Base-by-base conservation (phyloP, 2,888 invertebrate species). In the Lamellibrachia columna region DNA sequence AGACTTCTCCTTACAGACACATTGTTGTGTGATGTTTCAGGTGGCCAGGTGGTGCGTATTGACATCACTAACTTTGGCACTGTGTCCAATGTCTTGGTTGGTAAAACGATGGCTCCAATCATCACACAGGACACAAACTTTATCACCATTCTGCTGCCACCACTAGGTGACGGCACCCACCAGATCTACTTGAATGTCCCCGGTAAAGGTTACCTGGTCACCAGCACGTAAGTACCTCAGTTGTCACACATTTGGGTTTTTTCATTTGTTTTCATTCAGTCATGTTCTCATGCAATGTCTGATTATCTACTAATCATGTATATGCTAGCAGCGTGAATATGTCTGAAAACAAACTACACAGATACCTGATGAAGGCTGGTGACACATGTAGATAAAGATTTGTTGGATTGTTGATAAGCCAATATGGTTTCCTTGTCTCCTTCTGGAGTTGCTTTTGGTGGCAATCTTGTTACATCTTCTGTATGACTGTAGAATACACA, bases 21-120 rank as follows among this genome's bases (percentile, higher is more conserved):
- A 75, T 75, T 22, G 22, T 15, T 75, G 75, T 75, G 75, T 75
- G 75, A 15, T 75, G 75, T 75, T 75, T 75, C 75, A 75, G 75
- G 75, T 22, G 75, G 75, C 6, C 75, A 75, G 75, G 75, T 75
- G 75, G 75, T 75, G 75, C 75, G 22, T 22, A 75, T 75, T 75
- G 22, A 75, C 75, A 75, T 75, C 75, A 75, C 75, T 75, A 75
- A 75, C 75, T n/a, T 75, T 75, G 75, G 75, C 22, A 15, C 75
- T 75, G 75, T 75, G 22, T 75, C 75, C 75, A 75, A n/a, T 75
- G 75, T 75, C 75, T 75, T 75, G 75, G 75, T 75, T 75, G 75
- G 75, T 75, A 75, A 75, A 2, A 75, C 75, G n/a, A 6, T 22
- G 15, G 75, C 75, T 15, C 75, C 75, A 75, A 75, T 75, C 11